Percentiles rank a stretch among this genome's conserved stretches.
These are phyloP conservation scores for Nephrotoma guestfalica DNA, from an alignment of 2,888 invertebrate species.

Conservation along the genomic window DNA sequence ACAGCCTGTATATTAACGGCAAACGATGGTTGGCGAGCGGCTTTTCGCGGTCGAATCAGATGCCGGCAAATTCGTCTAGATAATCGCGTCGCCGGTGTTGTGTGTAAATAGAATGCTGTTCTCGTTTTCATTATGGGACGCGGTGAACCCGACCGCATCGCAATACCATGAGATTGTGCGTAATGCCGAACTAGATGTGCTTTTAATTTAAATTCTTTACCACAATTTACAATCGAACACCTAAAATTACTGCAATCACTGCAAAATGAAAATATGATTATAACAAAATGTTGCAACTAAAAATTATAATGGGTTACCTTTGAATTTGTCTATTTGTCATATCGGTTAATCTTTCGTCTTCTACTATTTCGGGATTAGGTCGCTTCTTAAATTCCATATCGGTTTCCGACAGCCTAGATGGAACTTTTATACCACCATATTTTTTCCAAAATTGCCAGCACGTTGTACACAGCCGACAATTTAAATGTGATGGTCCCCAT, in stretches of 20 bases:
- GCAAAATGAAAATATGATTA: not conserved
- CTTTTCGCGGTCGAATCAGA: constrained; percentile 68
- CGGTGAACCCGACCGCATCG: constrained; percentile 61
- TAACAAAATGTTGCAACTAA: not conserved
- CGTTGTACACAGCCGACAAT: constrained; percentile 78
- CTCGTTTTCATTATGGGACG: constrained; percentile 95
- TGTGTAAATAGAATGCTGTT: constrained; percentile 89
- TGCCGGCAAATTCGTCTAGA: constrained; percentile 76
- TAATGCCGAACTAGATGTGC: constrained; percentile 88
- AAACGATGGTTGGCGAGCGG: constrained; percentile 74
- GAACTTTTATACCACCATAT: constrained; percentile 86
- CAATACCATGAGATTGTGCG: constrained; percentile 69
- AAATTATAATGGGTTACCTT: constrained; percentile 17
- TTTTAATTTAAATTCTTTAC: constrained; percentile 92
- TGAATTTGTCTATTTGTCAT: constrained; percentile 29
- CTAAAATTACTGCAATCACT: constrained; percentile 38
- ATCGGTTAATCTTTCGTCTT: constrained; percentile 36
- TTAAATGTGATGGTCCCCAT: constrained; percentile 88
- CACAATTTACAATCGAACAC: constrained; percentile 83
- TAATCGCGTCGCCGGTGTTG: constrained; percentile 77
- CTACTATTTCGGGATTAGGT: constrained; percentile 29
- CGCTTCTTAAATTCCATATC: constrained; percentile 33
- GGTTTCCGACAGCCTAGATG: constrained; percentile 38
- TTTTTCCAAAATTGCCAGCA: constrained; percentile 99
- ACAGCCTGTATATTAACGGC: constrained; percentile 64